A percentile compares a stretch with the other conserved stretches of the same genome.
These are phyloP conservation scores for Graptemys geographica DNA, from an alignment of 2,797 vertebrate genomes.

Conservation along the genomic window DNA sequence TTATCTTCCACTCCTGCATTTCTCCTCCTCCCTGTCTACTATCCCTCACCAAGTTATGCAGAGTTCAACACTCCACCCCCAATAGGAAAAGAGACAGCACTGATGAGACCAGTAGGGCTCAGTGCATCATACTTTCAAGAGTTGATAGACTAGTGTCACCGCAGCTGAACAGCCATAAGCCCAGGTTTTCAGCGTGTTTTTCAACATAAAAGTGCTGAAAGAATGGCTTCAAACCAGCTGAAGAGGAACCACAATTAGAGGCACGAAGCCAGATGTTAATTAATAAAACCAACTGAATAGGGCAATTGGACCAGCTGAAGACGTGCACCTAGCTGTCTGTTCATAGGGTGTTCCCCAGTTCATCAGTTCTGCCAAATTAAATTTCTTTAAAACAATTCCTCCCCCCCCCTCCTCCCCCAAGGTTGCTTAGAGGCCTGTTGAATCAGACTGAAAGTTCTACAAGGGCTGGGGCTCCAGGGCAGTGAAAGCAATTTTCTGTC, in stretches of 20 bases:
- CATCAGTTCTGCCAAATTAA: slow-evolving; percentile 77
- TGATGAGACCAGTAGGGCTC: slow-evolving; percentile 20
- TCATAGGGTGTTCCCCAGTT: slow-evolving; percentile 67
- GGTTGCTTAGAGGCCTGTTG: slow-evolving; percentile 70
- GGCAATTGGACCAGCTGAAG: slow-evolving; percentile 55
- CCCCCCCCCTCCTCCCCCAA: slow-evolving; percentile 55
- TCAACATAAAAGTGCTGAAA: slow-evolving; percentile 65
- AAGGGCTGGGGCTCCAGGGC: slow-evolving; percentile 37
- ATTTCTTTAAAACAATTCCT: slow-evolving; percentile 75
- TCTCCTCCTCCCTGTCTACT: background rate
- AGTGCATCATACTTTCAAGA: slow-evolving; percentile 41
- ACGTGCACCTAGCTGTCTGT: slow-evolving; percentile 71
- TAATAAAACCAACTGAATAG: slow-evolving; percentile 73
- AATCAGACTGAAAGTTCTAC: slow-evolving; percentile 63
- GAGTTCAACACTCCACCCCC: no score
- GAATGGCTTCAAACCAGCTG: slow-evolving; percentile 56
- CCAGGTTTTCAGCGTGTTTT: slow-evolving; percentile 51
- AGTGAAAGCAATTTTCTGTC: slow-evolving; percentile 36
- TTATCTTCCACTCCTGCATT: slow-evolving; percentile 34
- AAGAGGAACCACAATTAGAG: slow-evolving; percentile 58
- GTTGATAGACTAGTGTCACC: slow-evolving; percentile 61
- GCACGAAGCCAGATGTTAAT: slow-evolving; percentile 74
- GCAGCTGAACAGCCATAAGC: slow-evolving; percentile 59
- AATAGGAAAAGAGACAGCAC: slow-evolving; percentile 34
- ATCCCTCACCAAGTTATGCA: slow-evolving; percentile 8